Percentiles rank a stretch among this genome's conserved stretches.
These are phyloP conservation scores for Cacoxenus indagator DNA, from an alignment of 2,888 invertebrate species.

Conservation along the genomic window DNA sequence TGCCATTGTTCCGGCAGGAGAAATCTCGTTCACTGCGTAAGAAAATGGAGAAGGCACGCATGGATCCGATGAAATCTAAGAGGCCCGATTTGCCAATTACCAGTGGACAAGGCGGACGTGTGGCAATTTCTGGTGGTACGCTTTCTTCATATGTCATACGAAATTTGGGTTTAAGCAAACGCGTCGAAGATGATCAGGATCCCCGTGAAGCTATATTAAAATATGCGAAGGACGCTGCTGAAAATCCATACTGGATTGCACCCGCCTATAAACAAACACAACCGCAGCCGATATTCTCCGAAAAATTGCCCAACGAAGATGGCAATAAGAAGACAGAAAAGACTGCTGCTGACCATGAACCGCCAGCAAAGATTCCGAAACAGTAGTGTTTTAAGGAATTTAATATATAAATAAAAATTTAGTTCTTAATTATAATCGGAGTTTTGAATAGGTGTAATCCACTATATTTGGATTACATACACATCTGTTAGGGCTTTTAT, in stretches of 20 bases:
- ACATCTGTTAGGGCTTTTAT: background rate
- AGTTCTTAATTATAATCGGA: too few relatives aligned
- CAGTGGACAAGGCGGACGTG: constrained; percentile 91
- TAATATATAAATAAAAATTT: background rate
- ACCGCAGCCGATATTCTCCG: constrained; percentile 84
- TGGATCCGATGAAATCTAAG: constrained; percentile 87
- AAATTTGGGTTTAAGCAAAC: constrained; percentile 92
- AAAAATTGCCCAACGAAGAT: constrained; percentile 43
- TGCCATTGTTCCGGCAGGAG: constrained; percentile 95
- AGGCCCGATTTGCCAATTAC: constrained; percentile 90
- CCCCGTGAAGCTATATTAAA: constrained; percentile 95
- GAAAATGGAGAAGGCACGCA: constrained; percentile 90
- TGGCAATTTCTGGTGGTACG: constrained; percentile 92
- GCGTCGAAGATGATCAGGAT: constrained; percentile 92
- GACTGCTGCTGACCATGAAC: constrained; percentile 37
- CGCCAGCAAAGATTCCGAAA: constrained; percentile 67
- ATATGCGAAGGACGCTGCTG: constrained; percentile 94
- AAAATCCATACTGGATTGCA: constrained; percentile 97
- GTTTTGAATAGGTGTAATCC: too few relatives aligned
- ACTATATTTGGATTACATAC: too few relatives aligned
- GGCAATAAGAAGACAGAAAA: constrained; percentile 27
- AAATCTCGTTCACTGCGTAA: constrained; percentile 89
- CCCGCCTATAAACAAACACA: constrained; percentile 93
- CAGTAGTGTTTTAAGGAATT: background rate
- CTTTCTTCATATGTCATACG: constrained; percentile 96